These are phyloP conservation scores for Hylaeus volcanicus DNA, from an alignment of 1,140 invertebrate species.

Conservation along the genomic window DNA sequence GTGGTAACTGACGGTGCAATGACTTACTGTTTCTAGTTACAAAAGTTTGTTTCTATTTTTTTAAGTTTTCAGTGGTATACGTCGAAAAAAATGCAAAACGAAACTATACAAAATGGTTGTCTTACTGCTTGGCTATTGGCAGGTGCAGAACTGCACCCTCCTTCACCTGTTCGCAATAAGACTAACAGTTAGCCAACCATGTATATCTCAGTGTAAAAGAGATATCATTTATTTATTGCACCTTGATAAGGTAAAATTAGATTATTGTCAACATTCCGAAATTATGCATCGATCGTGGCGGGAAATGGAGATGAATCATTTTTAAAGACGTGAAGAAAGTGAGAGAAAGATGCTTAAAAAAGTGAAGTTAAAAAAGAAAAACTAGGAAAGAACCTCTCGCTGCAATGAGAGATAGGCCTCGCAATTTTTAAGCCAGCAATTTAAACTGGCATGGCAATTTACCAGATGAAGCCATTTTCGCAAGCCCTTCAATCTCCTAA, in stretches of 20 bases:
- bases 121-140: conserved; percentile 39
- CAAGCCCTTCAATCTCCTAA: conserved; percentile 54
- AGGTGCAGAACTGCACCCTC: conserved; percentile 46
- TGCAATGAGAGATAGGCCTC: conserved; percentile 55
- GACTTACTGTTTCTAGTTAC: conserved; percentile 65
- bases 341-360: conserved; percentile 27
- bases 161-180: conserved; percentile 43
- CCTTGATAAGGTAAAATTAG: conserved; percentile 60
- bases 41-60: conserved; percentile 61
- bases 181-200: conserved; percentile 49
- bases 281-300: conserved; percentile 58
- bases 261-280: conserved; percentile 64
- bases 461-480: conserved; percentile 46
- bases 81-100: conserved; percentile 50
- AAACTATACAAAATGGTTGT: conserved; percentile 46
- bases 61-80: conserved; percentile 61
- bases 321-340: conserved; percentile 12
- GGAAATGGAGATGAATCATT: conserved; percentile 45
- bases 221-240: conserved; percentile 68
- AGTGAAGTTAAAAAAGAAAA: conserved; percentile 23
- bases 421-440: conserved; percentile 49
- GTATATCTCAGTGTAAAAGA: conserved; percentile 60
- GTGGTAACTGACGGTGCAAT: conserved; percentile 62
- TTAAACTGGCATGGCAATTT: conserved; percentile 40
- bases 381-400: conserved; percentile 50